phyloP scores from a whole-genome alignment of 2,113 vertebrate genomes.

The Malurus elegans region DNA sequence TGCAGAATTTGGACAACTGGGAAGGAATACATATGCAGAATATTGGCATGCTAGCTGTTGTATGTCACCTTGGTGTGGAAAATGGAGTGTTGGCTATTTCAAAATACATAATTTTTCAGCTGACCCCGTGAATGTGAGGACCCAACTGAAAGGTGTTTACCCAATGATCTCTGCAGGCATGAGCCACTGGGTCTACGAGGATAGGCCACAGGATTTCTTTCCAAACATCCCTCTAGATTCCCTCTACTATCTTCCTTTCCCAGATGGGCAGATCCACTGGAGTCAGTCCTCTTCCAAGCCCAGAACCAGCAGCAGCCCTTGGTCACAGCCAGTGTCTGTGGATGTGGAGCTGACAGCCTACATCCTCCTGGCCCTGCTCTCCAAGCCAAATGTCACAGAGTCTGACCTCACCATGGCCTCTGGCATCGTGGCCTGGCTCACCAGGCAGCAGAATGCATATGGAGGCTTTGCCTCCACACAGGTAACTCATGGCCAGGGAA shows the following conservation, averaged over 20 bases:
- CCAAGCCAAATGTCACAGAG: slow-evolving; percentile 37
- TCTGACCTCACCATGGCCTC: slow-evolving; percentile 69
- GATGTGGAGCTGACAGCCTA: slow-evolving; percentile 80
- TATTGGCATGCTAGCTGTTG: not conserved
- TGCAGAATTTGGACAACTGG: not conserved
- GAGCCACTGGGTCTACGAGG: not conserved
- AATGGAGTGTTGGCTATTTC: not conserved
- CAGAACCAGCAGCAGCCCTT: not conserved
- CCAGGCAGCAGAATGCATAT: slow-evolving; percentile 80
- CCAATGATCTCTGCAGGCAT: not conserved
- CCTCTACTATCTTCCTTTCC: not conserved
- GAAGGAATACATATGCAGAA: not conserved
- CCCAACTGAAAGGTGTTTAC: not conserved
- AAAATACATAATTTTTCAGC: not conserved
- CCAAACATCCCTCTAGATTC: not conserved
- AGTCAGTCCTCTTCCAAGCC: not conserved
- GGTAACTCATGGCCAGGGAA: slow-evolving; percentile 41
- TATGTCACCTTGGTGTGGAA: not conserved
- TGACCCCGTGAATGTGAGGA: not conserved
- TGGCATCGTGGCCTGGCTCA: slow-evolving; percentile 79
- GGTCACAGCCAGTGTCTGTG: slow-evolving; percentile 42
- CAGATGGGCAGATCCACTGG: slow-evolving; percentile 66
- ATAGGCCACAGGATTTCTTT: not conserved
- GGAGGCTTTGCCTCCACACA: slow-evolving; percentile 89
- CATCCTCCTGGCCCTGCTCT: slow-evolving; percentile 73